Base-by-base conservation (phyloP, 2,113 vertebrate genomes). In the Toxotes chatareus region DNA sequence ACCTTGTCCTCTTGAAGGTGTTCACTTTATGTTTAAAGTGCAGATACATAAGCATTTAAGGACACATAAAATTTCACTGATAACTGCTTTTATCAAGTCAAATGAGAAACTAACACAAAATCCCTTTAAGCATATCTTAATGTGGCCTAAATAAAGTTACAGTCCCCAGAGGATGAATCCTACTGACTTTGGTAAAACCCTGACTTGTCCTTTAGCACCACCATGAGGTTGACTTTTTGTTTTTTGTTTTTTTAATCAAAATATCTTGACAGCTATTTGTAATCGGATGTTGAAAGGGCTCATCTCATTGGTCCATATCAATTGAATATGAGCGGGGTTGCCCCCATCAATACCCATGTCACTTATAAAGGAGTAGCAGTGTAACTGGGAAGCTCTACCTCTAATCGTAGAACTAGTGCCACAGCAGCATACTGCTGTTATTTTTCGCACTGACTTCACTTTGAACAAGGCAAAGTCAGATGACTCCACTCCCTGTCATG, bases 401-500 rank as follows among this genome's bases (percentile, higher is more conserved):
- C 11, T 12, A 16, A 62, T 68, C 10, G 11, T 23, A 46, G 17
- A 65, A 66, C 36, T 34, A n/a, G 11, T 44, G 17, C 16, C 16
- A 16, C 23, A 53, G 19, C 36, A 23, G 64, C 21, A 38, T 6
- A 40, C 5, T 12, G 21, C 14, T 31, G 4, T 32, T 53, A 21
- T 53, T 68, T 49, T 49, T 49, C 49, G 32, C 23, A n/a, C 21
- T 59, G 17, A n/a, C 16, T 73, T 73, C 42, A 31, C 68, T 70
- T 63, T 36, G 61, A 44, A 14, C 17, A 11, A 10, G 51, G 53
- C 40, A 60, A 73, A 51, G 62, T 74, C 62, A 42, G 49, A 34
- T 60, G 8, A 67, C 31, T 23, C 11, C 21, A 72, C 40, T 51
- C 53, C 21, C 51, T 49, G 16, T n/a, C 5, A 57, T 49, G 31